These are phyloP conservation scores for Leptonema lineaticorne DNA, from an alignment of 1,140 invertebrate genomes.

Conservation along the genomic window DNA sequence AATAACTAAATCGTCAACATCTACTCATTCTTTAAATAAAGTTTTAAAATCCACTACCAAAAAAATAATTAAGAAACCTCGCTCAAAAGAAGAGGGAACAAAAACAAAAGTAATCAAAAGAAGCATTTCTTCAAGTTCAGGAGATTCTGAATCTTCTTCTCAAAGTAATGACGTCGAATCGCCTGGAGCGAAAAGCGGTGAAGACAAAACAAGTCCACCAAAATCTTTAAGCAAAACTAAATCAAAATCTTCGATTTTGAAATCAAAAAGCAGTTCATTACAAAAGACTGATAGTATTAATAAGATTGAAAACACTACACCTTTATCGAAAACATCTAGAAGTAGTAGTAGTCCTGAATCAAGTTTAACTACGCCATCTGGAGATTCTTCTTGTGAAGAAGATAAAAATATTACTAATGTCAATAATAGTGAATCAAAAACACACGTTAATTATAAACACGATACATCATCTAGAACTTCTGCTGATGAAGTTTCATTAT, in stretches of 20 bases:
- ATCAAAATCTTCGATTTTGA: slow-evolving; percentile 43
- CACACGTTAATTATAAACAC: slow-evolving; percentile 33
- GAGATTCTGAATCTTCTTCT: slow-evolving; percentile 51
- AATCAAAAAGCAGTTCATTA: slow-evolving; percentile 44
- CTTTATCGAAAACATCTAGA: background rate
- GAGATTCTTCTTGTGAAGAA: slow-evolving; percentile 52
- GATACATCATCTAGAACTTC: slow-evolving; percentile 53
- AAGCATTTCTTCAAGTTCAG: slow-evolving; percentile 58
- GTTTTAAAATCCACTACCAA: slow-evolving; percentile 44
- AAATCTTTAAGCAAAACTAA: slow-evolving; percentile 41
- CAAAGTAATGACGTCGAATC: slow-evolving; percentile 25
- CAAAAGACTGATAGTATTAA: background rate
- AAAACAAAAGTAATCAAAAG: slow-evolving; percentile 46
- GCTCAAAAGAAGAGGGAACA: slow-evolving; percentile 49
- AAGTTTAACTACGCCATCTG: slow-evolving; percentile 50
- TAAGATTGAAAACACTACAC: background rate
- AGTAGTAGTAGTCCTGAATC: slow-evolving; percentile 46
- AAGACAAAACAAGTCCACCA: slow-evolving; percentile 34
- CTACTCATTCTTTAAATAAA: slow-evolving; percentile 52
- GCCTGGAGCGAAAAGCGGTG: background rate
- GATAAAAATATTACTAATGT: slow-evolving; percentile 50
- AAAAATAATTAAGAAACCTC: slow-evolving; percentile 51
- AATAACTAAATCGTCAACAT: slow-evolving; percentile 53
- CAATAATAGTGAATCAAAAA: slow-evolving; percentile 44
- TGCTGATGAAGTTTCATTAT: slow-evolving; percentile 59